Evolutionary conservation across 2,888 invertebrate genomes (phyloP), one percentile per base, ranked within the genome.

Genomic region (Halictus ligatus): DNA sequence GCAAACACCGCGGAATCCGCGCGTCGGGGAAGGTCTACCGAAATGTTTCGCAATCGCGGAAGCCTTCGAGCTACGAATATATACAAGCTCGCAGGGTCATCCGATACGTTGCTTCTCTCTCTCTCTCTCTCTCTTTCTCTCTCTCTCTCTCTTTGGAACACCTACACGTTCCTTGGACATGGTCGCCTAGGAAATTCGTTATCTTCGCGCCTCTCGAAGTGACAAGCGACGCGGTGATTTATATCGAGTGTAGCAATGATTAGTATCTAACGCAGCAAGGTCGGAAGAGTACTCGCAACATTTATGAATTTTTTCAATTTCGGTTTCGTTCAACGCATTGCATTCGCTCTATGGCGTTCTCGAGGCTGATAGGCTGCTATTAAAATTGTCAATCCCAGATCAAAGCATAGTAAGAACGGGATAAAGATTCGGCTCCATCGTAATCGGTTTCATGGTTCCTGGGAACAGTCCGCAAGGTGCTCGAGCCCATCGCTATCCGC

Each of bases 21-120:
- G 58, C 54, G 46, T 29, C 35, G 21, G 15, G 60, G 81, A 88
- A 86, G 82, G 78, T 43, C 76, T 85, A 54, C 79, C 87, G 80
- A 87, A 83, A 79, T 40, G 79, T 83, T 80, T 87, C 83, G 82
- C 83, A 83, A 83, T n/a, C 75, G 83, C 82, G 85, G 85, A 85
- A 85, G 80, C 76, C 84, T 73, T 80, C 72, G 67, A 43, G 77
- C 72, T 46, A 29, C 71, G 82, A 54, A 54, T 54, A n/a, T 54
- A 21, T n/a, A 67, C 60, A 46, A 71, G 54, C 15, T 15, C 13
- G 29, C 78, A 75, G 50, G 71, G 72, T 78, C 75, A 75, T 75
- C 77, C 35, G 46, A 35, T 64, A 29, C 43, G n/a, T 25, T 15
- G 43, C 67, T 77, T 40, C n/a, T 54, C 29, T n/a, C 40, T 54